Evolutionary conservation across 1,140 invertebrate species (phyloP).

Genomic region (Lepidurus packardi): DNA sequence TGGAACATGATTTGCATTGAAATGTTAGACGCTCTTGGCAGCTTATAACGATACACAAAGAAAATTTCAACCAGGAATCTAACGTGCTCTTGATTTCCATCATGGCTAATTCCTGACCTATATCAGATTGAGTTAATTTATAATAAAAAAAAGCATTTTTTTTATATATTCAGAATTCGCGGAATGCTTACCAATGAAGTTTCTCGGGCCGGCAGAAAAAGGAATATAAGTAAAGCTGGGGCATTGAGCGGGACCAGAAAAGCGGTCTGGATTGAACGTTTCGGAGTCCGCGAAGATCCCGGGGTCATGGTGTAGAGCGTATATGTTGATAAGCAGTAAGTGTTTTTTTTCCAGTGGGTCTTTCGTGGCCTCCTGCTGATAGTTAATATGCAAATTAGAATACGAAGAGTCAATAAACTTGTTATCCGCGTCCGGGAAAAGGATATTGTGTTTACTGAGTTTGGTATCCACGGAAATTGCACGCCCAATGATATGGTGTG

Average conservation of each 20-base stretch:
- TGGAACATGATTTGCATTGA: neutral
- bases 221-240: conserved; percentile 52
- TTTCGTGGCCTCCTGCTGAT: neutral
- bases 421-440: neutral
- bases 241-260: conserved; percentile 43
- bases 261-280: conserved; percentile 48
- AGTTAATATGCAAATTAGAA: neutral
- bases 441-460: conserved; percentile 40
- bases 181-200: conserved; percentile 46
- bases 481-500: conserved; percentile 57
- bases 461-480: conserved; percentile 53
- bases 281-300: conserved; percentile 45
- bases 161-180: neutral
- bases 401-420: neutral
- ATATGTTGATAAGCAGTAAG: conserved; percentile 34
- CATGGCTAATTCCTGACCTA: conserved; percentile 55
- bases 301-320: too few relatives aligned
- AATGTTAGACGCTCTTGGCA: neutral
- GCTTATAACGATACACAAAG: neutral
- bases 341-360: neutral
- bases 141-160: neutral
- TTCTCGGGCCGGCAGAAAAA: conserved; percentile 50
- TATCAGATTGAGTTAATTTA: conserved; percentile 16
- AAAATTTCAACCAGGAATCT: neutral
- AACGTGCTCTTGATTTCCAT: conserved; percentile 51